Conservation (phyloP, 64 coral and sea anemone genomes). For the Exaiptasia diaphana region DNA sequence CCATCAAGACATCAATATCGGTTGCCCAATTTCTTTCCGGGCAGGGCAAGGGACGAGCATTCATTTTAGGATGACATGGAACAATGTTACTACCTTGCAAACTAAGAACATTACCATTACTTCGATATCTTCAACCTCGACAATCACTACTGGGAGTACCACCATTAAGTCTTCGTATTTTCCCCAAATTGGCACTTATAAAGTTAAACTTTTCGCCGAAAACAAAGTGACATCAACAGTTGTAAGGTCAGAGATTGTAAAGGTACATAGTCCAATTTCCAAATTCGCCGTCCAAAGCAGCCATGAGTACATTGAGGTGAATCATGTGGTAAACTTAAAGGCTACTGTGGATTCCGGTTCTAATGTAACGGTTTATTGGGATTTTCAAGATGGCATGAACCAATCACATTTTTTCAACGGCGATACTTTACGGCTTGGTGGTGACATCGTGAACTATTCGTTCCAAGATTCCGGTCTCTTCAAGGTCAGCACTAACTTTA, state of each 20-base stretch:
- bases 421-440: neutral
- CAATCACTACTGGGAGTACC: neutral
- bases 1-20: neutral
- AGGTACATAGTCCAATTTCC: conserved; percentile 8
- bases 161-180: conserved; percentile 15
- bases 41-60: conserved; percentile 35
- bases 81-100: neutral
- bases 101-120: neutral
- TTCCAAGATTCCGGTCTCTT: conserved; percentile 36
- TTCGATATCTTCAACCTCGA: neutral
- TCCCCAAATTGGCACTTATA: conserved; percentile 7
- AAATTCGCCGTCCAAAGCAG: neutral
- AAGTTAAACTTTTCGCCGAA: neutral
- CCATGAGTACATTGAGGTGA: neutral
- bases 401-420: neutral
- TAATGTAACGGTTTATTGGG: conserved; percentile 13
- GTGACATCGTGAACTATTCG: neutral
- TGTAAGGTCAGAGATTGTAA: neutral
- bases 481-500: neutral
- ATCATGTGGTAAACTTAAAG: neutral
- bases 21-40: neutral
- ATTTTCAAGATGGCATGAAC: conserved; percentile 32
- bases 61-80: conserved; percentile 22
- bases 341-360: conserved; percentile 17
- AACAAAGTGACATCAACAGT: conserved; percentile 45